phyloP scores from a whole-genome alignment of 2,113 vertebrate species.

The Elgaria multicarinata region DNA sequence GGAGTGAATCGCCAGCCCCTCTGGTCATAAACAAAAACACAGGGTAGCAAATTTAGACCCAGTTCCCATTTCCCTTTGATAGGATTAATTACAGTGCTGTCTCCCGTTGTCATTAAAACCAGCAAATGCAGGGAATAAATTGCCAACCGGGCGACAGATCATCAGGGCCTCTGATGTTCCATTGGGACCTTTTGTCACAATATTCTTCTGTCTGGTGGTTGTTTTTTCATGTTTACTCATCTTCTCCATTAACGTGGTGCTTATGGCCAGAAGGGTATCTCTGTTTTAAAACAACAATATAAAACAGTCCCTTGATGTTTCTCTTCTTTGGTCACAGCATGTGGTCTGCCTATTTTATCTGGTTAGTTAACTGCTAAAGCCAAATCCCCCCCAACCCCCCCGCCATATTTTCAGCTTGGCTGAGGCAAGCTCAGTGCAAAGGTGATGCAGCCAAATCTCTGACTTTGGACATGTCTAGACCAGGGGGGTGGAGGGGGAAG shows the following conservation, averaged over 20 bases:
- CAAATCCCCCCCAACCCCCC: slow-evolving; percentile 46
- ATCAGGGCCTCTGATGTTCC: background rate
- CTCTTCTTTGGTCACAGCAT: background rate
- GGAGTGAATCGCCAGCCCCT: slow-evolving; percentile 35
- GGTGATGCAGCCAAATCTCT: slow-evolving; percentile 60
- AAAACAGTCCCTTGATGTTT: slow-evolving; percentile 8
- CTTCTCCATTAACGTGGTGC: slow-evolving; percentile 33
- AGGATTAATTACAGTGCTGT: slow-evolving; percentile 66
- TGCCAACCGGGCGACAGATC: slow-evolving; percentile 20
- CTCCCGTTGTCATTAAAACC: slow-evolving; percentile 62
- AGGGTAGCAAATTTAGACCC: slow-evolving; percentile 40
- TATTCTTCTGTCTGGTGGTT: background rate
- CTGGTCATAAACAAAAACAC: slow-evolving; percentile 47
- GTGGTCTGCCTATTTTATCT: slow-evolving; percentile 43
- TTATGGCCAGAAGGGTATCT: slow-evolving; percentile 48
- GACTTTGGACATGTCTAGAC: slow-evolving; percentile 56
- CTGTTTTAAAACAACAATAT: background rate
- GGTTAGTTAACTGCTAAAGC: slow-evolving; percentile 54
- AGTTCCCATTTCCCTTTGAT: slow-evolving; percentile 44
- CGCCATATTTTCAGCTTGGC: slow-evolving; percentile 60
- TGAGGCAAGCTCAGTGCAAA: slow-evolving; percentile 62
- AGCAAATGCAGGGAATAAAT: slow-evolving; percentile 64
- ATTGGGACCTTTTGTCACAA: slow-evolving; percentile 47
- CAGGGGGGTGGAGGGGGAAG: too few relatives aligned
- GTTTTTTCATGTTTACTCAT: slow-evolving; percentile 40